These are phyloP conservation scores for Hetaerina americana DNA, from an alignment of 1,140 invertebrate species.

Conservation along the genomic window DNA sequence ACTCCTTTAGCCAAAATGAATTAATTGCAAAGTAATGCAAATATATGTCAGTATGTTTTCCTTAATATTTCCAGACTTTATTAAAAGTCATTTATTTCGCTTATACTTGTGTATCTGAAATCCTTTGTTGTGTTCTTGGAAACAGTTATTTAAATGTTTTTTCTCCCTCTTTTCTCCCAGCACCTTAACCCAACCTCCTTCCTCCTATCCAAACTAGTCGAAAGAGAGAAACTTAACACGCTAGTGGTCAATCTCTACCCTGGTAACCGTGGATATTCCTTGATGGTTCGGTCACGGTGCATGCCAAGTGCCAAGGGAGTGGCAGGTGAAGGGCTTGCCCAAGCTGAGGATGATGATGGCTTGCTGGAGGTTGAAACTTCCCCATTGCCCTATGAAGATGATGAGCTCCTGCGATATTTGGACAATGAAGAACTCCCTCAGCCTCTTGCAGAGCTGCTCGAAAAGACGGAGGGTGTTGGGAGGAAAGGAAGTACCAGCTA, in stretches of 20 bases:
- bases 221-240: slow-evolving; percentile 71
- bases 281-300: slow-evolving; percentile 47
- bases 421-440: slow-evolving; percentile 79
- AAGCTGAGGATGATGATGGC: slow-evolving; percentile 12
- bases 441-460: slow-evolving; percentile 68
- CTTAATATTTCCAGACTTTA: no score
- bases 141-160: not conserved
- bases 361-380: slow-evolving; percentile 33
- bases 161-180: not conserved
- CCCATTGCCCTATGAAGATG: slow-evolving; percentile 34
- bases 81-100: no score
- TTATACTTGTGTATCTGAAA: no score
- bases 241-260: slow-evolving; percentile 83
- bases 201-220: slow-evolving; percentile 70
- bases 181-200: slow-evolving; percentile 46
- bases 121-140: no score
- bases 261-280: slow-evolving; percentile 80
- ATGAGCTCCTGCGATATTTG: slow-evolving; percentile 51
- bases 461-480: slow-evolving; percentile 42
- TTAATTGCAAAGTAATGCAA: no score
- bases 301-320: not conserved
- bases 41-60: no score
- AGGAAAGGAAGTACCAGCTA: slow-evolving; percentile 40
- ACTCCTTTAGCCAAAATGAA: no score
- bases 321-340: slow-evolving; percentile 13